phyloP scores from a whole-genome alignment of 2,888 invertebrate genomes.

The Cataglyphis rosenhaueri region DNA sequence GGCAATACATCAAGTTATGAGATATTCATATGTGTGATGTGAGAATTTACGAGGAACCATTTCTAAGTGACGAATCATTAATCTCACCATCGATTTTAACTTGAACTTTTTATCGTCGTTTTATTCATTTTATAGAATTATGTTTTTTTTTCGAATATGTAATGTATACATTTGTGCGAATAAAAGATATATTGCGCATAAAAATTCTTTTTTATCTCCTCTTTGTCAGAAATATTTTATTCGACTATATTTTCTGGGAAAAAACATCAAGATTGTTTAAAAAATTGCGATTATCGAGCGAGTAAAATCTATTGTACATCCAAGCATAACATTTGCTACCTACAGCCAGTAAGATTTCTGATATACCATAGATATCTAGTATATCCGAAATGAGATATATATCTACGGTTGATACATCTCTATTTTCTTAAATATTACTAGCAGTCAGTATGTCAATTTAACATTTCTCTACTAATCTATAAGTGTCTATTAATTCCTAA shows the following conservation, averaged over 20 bases:
- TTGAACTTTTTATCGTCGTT: slow-evolving; percentile 2
- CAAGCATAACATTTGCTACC: not conserved
- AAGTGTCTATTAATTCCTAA: not conserved
- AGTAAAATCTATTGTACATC: not conserved
- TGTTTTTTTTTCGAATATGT: not conserved
- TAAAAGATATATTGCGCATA: slow-evolving; percentile 29
- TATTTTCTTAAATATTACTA: slow-evolving; percentile 17
- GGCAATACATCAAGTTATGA: slow-evolving; percentile 38
- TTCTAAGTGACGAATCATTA: slow-evolving; percentile 7
- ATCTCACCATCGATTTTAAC: slow-evolving; percentile 24
- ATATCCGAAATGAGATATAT: not conserved
- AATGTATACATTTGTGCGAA: slow-evolving; percentile 26
- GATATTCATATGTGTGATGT: slow-evolving; percentile 10
- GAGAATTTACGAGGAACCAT: slow-evolving; percentile 31
- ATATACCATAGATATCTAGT: not conserved
- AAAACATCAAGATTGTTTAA: not conserved
- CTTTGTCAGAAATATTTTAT: not conserved
- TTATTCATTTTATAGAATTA: not conserved
- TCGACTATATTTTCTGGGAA: not conserved
- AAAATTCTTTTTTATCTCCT: not conserved
- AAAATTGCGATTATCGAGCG: not conserved
- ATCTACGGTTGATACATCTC: slow-evolving; percentile 28
- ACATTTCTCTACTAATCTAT: not conserved
- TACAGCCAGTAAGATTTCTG: not conserved
- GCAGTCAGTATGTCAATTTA: not conserved